Percentiles rank a stretch among this genome's conserved stretches.
Evolutionary conservation across 2,888 invertebrate species (phyloP).

Genomic region (Nomada hirtipes): DNA sequence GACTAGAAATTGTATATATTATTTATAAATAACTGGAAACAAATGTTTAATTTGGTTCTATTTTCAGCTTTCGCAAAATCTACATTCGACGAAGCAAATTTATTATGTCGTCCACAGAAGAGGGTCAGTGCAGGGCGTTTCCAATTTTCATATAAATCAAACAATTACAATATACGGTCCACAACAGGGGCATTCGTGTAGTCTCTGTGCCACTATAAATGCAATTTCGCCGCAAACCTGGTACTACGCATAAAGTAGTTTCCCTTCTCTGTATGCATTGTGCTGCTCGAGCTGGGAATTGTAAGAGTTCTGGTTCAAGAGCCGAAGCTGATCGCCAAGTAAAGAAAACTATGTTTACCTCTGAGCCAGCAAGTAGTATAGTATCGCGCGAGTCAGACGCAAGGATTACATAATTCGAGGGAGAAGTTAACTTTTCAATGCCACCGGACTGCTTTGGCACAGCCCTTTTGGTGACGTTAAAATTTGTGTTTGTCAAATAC

Average conservation of each 20-base stretch:
- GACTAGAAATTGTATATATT: no score
- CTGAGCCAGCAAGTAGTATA: neutral
- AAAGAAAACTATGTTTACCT: constrained; percentile 9
- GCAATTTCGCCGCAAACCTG: constrained; percentile 22
- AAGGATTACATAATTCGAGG: constrained; percentile 15
- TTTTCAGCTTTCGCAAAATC: neutral
- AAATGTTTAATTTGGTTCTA: neutral
- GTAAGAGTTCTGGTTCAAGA: constrained; percentile 12
- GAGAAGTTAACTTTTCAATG: constrained; percentile 43
- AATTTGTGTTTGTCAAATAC: constrained; percentile 24
- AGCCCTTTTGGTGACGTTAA: constrained; percentile 5
- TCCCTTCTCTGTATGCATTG: constrained; percentile 30
- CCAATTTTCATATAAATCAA: constrained; percentile 41
- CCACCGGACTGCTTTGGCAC: constrained; percentile 35
- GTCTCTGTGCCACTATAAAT: neutral
- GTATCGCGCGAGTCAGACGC: constrained; percentile 12
- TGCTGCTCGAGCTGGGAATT: constrained; percentile 4
- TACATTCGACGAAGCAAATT: neutral
- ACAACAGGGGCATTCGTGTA: neutral
- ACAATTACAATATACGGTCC: constrained; percentile 31
- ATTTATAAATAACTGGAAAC: no score
- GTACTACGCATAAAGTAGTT: constrained; percentile 23
- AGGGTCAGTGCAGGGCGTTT: neutral
- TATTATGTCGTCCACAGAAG: neutral
- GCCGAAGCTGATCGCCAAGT: neutral